Conservation (phyloP, 2,113 vertebrate genomes). For the Eptesicus fuscus region DNA sequence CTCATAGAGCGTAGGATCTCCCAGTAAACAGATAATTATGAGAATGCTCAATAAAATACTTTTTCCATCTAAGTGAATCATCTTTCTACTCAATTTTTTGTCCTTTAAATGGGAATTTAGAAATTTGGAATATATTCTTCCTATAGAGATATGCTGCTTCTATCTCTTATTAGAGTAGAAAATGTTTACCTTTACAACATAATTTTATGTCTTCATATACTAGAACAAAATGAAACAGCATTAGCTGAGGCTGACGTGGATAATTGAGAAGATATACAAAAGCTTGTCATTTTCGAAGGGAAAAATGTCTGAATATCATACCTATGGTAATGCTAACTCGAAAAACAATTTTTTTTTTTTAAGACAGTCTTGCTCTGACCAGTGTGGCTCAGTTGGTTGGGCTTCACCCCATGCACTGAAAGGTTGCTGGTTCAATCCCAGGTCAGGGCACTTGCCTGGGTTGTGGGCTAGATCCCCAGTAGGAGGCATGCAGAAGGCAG, state of each 20-base stretch:
- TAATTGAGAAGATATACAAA: neutral
- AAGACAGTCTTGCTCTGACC: neutral
- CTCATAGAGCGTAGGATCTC: neutral
- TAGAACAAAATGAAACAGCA: neutral
- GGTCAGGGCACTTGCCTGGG: too few relatives aligned
- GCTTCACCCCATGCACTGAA: too few relatives aligned
- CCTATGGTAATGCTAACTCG: neutral
- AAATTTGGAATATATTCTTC: neutral
- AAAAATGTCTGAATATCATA: neutral
- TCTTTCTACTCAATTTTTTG: neutral
- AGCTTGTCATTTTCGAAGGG: neutral
- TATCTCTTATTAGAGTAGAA: conserved; percentile 2
- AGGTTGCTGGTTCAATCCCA: too few relatives aligned
- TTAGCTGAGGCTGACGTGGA: neutral
- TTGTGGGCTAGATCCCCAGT: too few relatives aligned
- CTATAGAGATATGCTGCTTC: neutral
- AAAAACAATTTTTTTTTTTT: neutral
- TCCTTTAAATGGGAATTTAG: neutral
- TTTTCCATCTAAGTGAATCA: neutral
- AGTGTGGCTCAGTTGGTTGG: too few relatives aligned
- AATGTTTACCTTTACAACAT: neutral
- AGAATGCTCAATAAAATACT: neutral
- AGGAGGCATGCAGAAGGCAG: too few relatives aligned
- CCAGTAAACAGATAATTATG: neutral
- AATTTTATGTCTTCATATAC: neutral